Conservation (phyloP, 2,797 vertebrate genomes). For the Macrochelys suwanniensis region DNA sequence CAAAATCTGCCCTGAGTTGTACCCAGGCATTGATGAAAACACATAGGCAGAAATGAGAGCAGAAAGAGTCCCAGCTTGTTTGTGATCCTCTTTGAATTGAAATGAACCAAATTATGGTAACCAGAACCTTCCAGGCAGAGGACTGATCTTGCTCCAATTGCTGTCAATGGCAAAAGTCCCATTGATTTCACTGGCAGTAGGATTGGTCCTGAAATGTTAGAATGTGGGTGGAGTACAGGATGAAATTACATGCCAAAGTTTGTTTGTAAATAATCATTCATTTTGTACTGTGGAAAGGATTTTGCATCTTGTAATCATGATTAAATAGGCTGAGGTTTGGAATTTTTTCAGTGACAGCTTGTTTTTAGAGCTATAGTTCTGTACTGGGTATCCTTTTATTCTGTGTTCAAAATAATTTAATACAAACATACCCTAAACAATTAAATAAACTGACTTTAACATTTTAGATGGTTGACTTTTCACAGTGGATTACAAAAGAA, state of each 20-base stretch:
- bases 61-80: background rate
- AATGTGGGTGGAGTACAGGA: conserved; percentile 32
- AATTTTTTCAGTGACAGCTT: background rate
- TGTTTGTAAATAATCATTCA: conserved; percentile 64
- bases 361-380: background rate
- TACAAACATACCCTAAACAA: background rate
- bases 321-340: conserved; percentile 30
- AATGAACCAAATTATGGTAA: background rate
- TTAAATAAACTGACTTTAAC: conserved; percentile 20
- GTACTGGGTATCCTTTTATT: background rate
- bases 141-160: background rate
- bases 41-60: background rate
- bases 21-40: background rate
- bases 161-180: background rate
- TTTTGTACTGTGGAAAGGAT: conserved; percentile 13
- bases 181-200: background rate
- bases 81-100: background rate
- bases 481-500: background rate
- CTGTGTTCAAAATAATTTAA: conserved; percentile 22
- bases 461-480: conserved; percentile 24
- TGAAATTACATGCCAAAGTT: conserved; percentile 64
- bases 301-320: conserved; percentile 25
- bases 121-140: background rate
- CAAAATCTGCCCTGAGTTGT: background rate
- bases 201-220: background rate